These are phyloP conservation scores for Peromyscus nudipes DNA, from an alignment of 2,797 vertebrate species.

Conservation along the genomic window DNA sequence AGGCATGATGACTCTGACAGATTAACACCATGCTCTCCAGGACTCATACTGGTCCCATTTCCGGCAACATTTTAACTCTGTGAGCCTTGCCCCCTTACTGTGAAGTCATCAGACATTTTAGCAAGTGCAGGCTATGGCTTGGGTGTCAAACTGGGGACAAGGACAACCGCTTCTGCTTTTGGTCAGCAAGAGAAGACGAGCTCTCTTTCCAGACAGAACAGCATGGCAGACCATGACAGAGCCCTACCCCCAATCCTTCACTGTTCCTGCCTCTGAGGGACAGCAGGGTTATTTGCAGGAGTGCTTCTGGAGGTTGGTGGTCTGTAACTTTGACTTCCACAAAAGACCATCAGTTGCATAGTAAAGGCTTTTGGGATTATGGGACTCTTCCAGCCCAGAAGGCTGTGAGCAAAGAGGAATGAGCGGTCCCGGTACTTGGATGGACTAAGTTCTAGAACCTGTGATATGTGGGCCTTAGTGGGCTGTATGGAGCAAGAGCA, in stretches of 20 bases:
- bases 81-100: neutral
- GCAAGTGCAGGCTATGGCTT: neutral
- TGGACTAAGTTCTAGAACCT: neutral
- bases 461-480: rapidly evolving
- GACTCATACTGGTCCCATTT: neutral
- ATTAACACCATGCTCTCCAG: neutral
- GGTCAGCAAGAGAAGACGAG: neutral
- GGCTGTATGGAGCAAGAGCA: neutral
- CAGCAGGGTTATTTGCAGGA: neutral
- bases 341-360: neutral
- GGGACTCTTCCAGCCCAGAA: neutral
- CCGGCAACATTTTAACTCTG: neutral
- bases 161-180: neutral
- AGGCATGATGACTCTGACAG: neutral
- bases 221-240: neutral
- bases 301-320: neutral
- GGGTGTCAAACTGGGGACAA: neutral
- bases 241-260: neutral
- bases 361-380: neutral
- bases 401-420: neutral
- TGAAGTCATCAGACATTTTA: neutral
- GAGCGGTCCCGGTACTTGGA: neutral
- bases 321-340: neutral
- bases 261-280: neutral
- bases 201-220: neutral